Percentiles rank a stretch among this genome's conserved stretches.
phyloP scores from a whole-genome alignment of 2,797 vertebrate species.

The Notolepis coatsorum region DNA sequence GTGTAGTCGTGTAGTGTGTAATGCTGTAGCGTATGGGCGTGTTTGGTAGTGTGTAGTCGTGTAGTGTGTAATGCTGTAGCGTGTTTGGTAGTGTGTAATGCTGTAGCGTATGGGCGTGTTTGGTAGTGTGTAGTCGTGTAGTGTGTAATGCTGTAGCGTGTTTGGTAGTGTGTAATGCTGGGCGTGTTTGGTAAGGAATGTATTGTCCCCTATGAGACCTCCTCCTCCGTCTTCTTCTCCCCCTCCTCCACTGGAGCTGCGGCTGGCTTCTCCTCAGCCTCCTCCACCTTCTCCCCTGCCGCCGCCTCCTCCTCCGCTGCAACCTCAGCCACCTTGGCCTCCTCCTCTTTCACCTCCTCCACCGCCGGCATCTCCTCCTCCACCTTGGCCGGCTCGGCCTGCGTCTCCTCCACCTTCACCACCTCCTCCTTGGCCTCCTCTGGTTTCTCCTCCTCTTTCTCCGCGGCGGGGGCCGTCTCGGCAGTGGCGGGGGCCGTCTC shows the following conservation, averaged over 20 bases:
- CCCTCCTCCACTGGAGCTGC: slow-evolving; percentile 42
- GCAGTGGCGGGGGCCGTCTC: slow-evolving; percentile 38
- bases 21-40: slow-evolving; percentile 34
- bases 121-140: slow-evolving; percentile 51
- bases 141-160: slow-evolving; percentile 34
- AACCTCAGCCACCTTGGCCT: background rate
- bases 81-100: slow-evolving; percentile 27
- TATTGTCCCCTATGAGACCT: slow-evolving; percentile 75
- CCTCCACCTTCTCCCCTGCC: slow-evolving; percentile 49
- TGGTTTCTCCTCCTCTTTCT: slow-evolving; percentile 11
- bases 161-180: slow-evolving; percentile 1
- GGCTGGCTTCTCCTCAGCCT: slow-evolving; percentile 36
- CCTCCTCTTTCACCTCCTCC: slow-evolving; percentile 17
- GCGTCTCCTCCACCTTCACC: slow-evolving; percentile 47
- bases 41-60: too few species aligned
- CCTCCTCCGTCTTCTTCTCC: slow-evolving; percentile 69
- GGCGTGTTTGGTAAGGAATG: slow-evolving; percentile 30
- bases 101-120: slow-evolving; percentile 36
- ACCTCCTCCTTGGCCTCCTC: slow-evolving; percentile 34
- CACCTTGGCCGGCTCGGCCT: slow-evolving; percentile 18
- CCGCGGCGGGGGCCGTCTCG: slow-evolving; percentile 16
- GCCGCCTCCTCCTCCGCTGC: slow-evolving; percentile 27
- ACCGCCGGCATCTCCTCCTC: slow-evolving; percentile 20
- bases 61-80: slow-evolving; percentile 4
- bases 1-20: slow-evolving; percentile 47